These are phyloP conservation scores for Archips xylosteana DNA, from an alignment of 2,888 invertebrate species.

Conservation along the genomic window DNA sequence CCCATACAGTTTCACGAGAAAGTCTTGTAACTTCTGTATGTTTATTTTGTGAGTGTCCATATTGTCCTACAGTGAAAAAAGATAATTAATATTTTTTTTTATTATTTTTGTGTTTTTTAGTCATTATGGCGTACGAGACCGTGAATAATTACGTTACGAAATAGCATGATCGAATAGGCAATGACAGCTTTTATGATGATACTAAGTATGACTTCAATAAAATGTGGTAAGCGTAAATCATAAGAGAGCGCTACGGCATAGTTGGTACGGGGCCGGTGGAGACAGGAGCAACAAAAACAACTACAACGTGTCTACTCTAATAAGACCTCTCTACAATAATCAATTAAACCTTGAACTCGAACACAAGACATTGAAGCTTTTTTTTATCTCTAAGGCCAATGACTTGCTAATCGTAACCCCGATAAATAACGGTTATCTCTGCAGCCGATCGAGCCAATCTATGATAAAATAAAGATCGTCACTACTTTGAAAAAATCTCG, in stretches of 20 bases:
- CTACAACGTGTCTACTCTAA: slow-evolving; percentile 59
- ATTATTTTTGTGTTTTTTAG: neutral
- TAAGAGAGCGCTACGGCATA: slow-evolving; percentile 51
- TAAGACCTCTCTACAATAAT: slow-evolving; percentile 56
- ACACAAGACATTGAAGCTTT: neutral
- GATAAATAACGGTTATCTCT: slow-evolving; percentile 10
- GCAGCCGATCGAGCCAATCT: slow-evolving; percentile 32
- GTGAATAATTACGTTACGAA: neutral
- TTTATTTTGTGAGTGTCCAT: slow-evolving; percentile 88
- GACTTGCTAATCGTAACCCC: slow-evolving; percentile 21
- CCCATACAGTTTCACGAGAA: slow-evolving; percentile 81
- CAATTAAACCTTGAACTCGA: slow-evolving; percentile 18
- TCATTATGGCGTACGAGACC: too few relatives aligned
- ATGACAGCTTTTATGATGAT: slow-evolving; percentile 16
- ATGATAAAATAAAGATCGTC: neutral
- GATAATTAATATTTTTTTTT: slow-evolving; percentile 12
- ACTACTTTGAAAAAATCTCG: too few relatives aligned
- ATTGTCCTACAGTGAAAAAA: slow-evolving; percentile 87
- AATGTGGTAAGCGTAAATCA: slow-evolving; percentile 48
- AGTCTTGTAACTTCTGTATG: slow-evolving; percentile 86
- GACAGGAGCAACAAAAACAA: slow-evolving; percentile 77
- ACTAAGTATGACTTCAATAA: slow-evolving; percentile 23
- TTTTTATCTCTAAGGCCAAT: slow-evolving; percentile 9
- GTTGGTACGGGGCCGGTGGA: slow-evolving; percentile 75
- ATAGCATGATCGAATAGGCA: slow-evolving; percentile 32